A percentile compares a stretch with the other conserved stretches of the same genome.
Conservation (phyloP, 92 coral and sea anemone genomes). For the Blastomussa wellsi region DNA sequence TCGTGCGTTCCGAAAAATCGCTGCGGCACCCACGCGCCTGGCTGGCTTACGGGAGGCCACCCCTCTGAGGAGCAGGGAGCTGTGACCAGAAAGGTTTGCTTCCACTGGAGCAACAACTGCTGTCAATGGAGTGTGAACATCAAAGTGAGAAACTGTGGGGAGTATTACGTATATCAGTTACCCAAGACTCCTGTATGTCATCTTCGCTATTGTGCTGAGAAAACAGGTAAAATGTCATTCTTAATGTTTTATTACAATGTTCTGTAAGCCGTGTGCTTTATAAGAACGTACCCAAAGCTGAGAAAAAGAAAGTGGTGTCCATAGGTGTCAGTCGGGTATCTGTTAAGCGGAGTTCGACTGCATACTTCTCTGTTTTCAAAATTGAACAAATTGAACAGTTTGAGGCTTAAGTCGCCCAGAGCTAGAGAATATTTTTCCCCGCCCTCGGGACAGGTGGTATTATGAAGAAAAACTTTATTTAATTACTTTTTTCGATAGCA, state of each 20-base stretch:
- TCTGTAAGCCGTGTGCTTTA: too few relatives aligned
- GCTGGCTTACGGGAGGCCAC: conserved; percentile 37
- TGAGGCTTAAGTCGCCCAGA: too few relatives aligned
- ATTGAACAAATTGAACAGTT: too few relatives aligned
- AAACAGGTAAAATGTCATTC: conserved; percentile 4
- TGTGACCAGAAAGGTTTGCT: conserved; percentile 36
- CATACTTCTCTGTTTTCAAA: too few relatives aligned
- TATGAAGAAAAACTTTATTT: not conserved
- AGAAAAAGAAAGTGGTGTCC: too few relatives aligned
- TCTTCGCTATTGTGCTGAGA: conserved; percentile 41
- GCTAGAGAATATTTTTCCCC: too few relatives aligned
- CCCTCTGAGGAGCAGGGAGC: conserved; percentile 36
- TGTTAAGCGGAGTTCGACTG: too few relatives aligned
- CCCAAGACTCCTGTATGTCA: conserved; percentile 23
- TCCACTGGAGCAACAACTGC: conserved; percentile 19
- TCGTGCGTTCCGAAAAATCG: conserved; percentile 27
- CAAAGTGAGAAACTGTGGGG: conserved; percentile 39
- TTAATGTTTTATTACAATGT: too few relatives aligned
- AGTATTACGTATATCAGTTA: conserved; percentile 31
- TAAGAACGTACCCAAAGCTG: too few relatives aligned
- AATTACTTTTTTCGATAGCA: conserved; percentile 1
- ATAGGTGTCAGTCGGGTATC: too few relatives aligned
- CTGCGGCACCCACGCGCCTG: conserved; percentile 53
- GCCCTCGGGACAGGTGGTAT: too few relatives aligned
- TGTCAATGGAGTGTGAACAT: conserved; percentile 28